These are phyloP conservation scores for Acanthornis magna DNA, from an alignment of 2,797 vertebrate genomes.

Conservation along the genomic window DNA sequence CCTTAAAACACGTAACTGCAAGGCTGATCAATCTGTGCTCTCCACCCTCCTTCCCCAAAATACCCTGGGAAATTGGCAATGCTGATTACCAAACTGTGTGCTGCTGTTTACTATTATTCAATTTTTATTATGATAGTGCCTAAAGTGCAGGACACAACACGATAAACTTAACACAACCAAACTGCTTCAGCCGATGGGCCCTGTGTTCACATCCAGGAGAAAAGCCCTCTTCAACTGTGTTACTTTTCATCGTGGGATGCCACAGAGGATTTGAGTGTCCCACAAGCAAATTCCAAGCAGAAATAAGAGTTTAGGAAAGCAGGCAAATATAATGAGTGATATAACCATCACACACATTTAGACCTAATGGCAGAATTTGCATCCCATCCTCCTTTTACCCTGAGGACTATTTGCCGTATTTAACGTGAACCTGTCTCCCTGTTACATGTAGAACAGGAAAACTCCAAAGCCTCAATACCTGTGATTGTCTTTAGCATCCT, in stretches of 20 bases:
- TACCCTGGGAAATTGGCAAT: rapidly evolving
- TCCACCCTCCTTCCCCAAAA: not conserved
- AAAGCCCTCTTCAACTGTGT: not conserved
- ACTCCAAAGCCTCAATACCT: not conserved
- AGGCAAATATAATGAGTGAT: not conserved
- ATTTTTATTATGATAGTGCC: not conserved
- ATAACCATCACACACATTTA: not conserved
- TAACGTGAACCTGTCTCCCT: not conserved
- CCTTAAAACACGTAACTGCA: not conserved
- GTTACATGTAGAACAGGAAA: rapidly evolving
- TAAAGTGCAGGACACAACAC: not conserved
- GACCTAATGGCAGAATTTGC: not conserved
- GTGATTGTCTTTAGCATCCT: not conserved
- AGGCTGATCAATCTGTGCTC: not conserved
- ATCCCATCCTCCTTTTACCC: not conserved
- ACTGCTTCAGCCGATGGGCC: not conserved
- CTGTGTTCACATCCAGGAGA: not conserved
- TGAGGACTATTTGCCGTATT: not conserved
- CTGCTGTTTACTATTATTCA: not conserved
- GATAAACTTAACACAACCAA: not conserved
- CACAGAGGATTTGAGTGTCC: not conserved
- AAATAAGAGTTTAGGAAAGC: not conserved
- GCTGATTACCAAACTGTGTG: not conserved
- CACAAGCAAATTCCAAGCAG: not conserved
- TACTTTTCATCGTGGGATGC: not conserved